Evolutionary conservation across 2,113 vertebrate genomes (phyloP), one percentile per base, ranked within the genome.

Genomic region (Heteronetta atricapilla): DNA sequence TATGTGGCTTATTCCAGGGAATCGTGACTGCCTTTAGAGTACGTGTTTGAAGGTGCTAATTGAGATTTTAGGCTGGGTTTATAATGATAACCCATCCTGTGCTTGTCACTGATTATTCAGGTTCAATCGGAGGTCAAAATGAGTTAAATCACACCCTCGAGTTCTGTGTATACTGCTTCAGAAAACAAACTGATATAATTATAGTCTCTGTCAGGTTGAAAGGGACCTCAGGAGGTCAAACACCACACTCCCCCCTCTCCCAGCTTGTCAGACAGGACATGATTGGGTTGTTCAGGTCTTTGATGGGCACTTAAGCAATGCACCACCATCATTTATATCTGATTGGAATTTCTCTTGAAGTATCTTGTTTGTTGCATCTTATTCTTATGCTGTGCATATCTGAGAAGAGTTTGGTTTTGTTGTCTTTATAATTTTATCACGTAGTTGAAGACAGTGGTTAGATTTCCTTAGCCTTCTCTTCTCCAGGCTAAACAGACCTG

Each of bases 171-270:
- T 81, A 33, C 7, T 90, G n/a, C 26, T 7, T 87, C 58, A 79
- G 88, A 88, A 94, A 63, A 70, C 31, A 83, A 20, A 38, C 34
- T 29, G 12, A 70, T 2, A 6, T 40, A 76, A 66, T 90, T 66
- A 59, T 7, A 93, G n/a, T 11, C 31, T 46, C 2, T 31, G 72
- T 64, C 38, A 26, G 60, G 17, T 89, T 73, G 55, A 66, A 93
- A 66, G 26, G 31, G 63, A 58, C 34, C 34, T 62, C 26, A 79
- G 44, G 36, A 70, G 8, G 53, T 88, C 20, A 52, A 7, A 11
- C 13, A 0, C 2, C 18, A 29, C 17, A 19, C 15, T 7, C 16
- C 0, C 29, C 11, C 10, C 5, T 5, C 8, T 46, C 22, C 22
- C 20, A 34, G n/a, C n/a, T 60, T 60, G 34, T n/a, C 22, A 53